A percentile compares a stretch with the other conserved stretches of the same genome.
These are phyloP conservation scores for Hippoglossus hippoglossus DNA, from an alignment of 2,797 vertebrate genomes.

Conservation along the genomic window DNA sequence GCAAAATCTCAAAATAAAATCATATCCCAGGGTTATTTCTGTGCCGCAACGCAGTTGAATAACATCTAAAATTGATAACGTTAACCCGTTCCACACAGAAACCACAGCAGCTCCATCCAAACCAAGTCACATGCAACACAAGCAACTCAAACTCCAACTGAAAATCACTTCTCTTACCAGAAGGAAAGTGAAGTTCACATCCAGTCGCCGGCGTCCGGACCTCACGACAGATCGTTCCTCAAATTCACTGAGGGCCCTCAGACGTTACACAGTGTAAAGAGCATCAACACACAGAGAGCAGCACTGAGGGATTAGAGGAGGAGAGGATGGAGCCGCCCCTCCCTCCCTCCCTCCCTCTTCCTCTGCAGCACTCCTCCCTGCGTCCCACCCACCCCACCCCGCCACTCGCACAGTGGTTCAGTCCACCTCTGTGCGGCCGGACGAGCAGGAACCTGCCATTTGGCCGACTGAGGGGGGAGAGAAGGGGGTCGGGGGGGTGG, in stretches of 20 bases:
- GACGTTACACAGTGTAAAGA: constrained; percentile 5
- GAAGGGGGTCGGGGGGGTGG: constrained; percentile 6
- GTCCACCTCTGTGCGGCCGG: constrained; percentile 37
- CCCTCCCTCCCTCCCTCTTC: constrained; percentile 16
- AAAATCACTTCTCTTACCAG: constrained; percentile 67
- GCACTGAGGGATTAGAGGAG: constrained; percentile 59
- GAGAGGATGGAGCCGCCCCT: constrained; percentile 39
- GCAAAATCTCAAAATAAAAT: neutral
- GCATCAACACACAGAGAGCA: constrained; percentile 49
- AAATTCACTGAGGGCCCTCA: neutral
- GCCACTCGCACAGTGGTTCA: constrained; percentile 55
- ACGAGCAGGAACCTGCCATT: constrained; percentile 46
- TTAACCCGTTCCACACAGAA: no score
- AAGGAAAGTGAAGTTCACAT: constrained; percentile 47
- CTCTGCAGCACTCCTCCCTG: constrained; percentile 65
- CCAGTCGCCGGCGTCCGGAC: neutral
- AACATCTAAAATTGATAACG: no score
- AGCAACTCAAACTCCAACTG: neutral
- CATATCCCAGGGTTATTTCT: neutral
- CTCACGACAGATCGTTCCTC: neutral
- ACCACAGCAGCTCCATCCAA: neutral
- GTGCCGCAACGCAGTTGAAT: no score
- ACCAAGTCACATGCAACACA: constrained; percentile 2
- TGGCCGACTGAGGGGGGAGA: neutral
- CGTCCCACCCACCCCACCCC: constrained; percentile 41